These are phyloP conservation scores for Larimichthys polyactis DNA, from an alignment of 2,113 vertebrate species.

Conservation along the genomic window DNA sequence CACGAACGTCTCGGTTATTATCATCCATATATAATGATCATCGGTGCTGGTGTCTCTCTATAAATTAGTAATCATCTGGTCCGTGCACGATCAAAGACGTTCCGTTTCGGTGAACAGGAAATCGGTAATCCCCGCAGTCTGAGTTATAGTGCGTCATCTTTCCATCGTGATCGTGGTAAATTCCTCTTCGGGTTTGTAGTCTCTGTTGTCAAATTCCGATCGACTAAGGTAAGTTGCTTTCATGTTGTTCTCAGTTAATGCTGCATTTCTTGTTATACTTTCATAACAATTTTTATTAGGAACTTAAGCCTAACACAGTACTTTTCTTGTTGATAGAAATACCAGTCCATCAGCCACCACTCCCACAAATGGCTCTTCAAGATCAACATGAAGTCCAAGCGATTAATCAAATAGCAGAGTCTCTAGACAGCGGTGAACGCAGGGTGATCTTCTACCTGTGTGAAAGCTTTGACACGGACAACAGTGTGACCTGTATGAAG, in stretches of 20 bases:
- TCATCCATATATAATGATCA: too few relatives aligned
- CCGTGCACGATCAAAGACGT: rapidly evolving
- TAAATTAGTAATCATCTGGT: too few relatives aligned
- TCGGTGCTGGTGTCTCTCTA: too few relatives aligned
- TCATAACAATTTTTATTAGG: too few relatives aligned
- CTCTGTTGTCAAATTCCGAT: rapidly evolving
- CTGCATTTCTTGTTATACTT: neutral
- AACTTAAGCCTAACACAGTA: neutral
- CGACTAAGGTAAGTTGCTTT: neutral
- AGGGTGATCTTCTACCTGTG: constrained; percentile 73
- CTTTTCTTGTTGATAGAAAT: neutral
- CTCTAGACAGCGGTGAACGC: constrained; percentile 72
- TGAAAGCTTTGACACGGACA: constrained; percentile 32
- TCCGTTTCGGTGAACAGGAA: neutral
- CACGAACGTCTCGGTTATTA: neutral
- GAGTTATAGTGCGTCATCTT: neutral
- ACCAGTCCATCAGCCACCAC: neutral
- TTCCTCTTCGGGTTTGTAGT: neutral
- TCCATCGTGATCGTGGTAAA: rapidly evolving
- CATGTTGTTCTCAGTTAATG: neutral
- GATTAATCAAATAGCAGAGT: constrained; percentile 67
- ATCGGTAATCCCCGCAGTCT: neutral
- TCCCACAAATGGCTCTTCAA: constrained; percentile 36
- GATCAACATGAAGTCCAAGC: constrained; percentile 11
- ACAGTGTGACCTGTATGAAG: constrained; percentile 28